Conservation (phyloP, 1,140 invertebrate species). For the Drosophila aff. region DNA sequence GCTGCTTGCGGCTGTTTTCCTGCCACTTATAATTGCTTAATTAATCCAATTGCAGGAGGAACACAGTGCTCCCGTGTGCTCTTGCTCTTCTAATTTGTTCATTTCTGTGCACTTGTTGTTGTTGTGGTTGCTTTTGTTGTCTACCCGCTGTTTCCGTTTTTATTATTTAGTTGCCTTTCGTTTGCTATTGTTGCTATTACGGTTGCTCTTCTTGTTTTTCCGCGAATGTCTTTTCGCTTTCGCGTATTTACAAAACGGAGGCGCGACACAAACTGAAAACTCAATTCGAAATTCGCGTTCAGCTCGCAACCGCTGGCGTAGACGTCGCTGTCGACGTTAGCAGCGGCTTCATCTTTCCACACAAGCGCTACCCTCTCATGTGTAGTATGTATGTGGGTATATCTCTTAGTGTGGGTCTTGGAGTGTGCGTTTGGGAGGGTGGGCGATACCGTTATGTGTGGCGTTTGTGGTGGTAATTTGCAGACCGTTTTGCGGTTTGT, state of each 20-base stretch:
- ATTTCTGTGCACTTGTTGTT: conserved; percentile 13
- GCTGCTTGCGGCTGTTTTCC: conserved; percentile 23
- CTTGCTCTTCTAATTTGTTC: conserved; percentile 32
- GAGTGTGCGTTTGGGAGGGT: conserved; percentile 11
- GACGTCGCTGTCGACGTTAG: conserved; percentile 5
- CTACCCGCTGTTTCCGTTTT: conserved; percentile 70
- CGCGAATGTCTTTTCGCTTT: conserved; percentile 62
- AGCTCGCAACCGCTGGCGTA: conserved; percentile 36
- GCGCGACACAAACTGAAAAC: conserved; percentile 82
- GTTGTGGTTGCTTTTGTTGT: conserved; percentile 14
- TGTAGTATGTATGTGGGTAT: conserved; percentile 6
- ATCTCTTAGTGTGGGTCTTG: background rate
- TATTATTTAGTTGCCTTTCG: conserved; percentile 40
- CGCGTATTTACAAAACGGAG: conserved; percentile 83
- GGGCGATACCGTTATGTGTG: conserved; percentile 40
- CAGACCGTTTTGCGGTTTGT: conserved; percentile 43
- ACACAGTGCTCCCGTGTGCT: conserved; percentile 26
- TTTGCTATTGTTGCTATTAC: conserved; percentile 21
- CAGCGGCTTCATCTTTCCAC: conserved; percentile 45
- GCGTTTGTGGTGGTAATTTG: conserved; percentile 17
- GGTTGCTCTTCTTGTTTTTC: conserved; percentile 19
- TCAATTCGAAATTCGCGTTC: conserved; percentile 79
- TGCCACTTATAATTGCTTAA: conserved; percentile 71
- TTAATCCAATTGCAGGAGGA: conserved; percentile 76
- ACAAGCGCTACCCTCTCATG: conserved; percentile 11